phyloP scores from a whole-genome alignment of 2,113 vertebrate species.

The Peromyscus californicus region DNA sequence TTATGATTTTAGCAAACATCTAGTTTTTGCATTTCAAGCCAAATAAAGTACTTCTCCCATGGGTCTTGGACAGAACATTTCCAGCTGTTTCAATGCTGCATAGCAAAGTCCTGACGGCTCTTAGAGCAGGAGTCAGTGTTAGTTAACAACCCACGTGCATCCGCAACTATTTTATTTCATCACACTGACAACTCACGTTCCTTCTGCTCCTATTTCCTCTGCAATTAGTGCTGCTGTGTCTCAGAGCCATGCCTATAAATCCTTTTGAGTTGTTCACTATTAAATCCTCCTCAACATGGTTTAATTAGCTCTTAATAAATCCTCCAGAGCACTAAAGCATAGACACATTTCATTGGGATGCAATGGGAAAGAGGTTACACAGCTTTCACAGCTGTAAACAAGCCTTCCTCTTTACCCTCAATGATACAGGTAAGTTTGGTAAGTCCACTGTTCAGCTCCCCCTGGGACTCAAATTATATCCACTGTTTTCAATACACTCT shows the following conservation, averaged over 20 bases:
- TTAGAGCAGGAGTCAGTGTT: slow-evolving; percentile 73
- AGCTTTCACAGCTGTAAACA: neutral
- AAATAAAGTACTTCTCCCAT: slow-evolving; percentile 12
- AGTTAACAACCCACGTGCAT: slow-evolving; percentile 55
- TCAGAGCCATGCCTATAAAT: slow-evolving; percentile 19
- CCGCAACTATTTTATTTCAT: slow-evolving; percentile 67
- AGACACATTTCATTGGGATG: neutral
- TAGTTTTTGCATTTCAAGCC: slow-evolving; percentile 56
- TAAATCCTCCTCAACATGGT: neutral
- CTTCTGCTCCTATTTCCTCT: slow-evolving; percentile 27
- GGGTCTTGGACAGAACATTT: slow-evolving; percentile 45
- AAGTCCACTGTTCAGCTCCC: neutral
- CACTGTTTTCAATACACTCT: neutral
- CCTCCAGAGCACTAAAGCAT: neutral
- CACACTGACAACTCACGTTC: slow-evolving; percentile 36
- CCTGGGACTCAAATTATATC: neutral
- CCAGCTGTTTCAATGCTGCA: slow-evolving; percentile 61
- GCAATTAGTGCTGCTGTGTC: slow-evolving; percentile 14
- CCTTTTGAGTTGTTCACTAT: slow-evolving; percentile 34
- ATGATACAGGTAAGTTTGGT: neutral
- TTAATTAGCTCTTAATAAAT: slow-evolving; percentile 59
- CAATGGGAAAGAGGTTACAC: neutral
- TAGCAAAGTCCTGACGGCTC: slow-evolving; percentile 71
- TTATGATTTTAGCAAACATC: slow-evolving; percentile 30
- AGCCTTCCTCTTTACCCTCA: neutral